Conservation (phyloP, 1,140 invertebrate species). For the Psilanteris sp. region DNA sequence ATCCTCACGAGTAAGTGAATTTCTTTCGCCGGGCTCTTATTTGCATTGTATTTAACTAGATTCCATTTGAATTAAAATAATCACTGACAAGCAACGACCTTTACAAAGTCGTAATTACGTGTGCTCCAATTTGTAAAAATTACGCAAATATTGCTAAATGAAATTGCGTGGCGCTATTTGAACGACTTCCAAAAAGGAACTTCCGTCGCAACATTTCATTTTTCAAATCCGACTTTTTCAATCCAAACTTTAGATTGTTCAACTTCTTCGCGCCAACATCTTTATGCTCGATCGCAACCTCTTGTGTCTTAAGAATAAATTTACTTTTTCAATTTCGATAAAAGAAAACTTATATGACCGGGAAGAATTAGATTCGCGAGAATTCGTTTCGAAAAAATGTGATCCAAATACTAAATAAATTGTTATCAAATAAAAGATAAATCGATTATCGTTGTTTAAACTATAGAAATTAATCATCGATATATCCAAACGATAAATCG, state of each 20-base stretch:
- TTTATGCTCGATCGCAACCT: constrained; percentile 5
- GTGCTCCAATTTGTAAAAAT: not conserved
- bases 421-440: too few species aligned
- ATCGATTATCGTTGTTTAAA: too few species aligned
- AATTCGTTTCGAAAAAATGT: too few species aligned
- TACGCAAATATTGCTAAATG: not conserved
- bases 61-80: constrained; percentile 20
- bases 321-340: constrained; percentile 26
- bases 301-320: constrained; percentile 11
- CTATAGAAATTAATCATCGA: too few species aligned
- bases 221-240: constrained; percentile 11
- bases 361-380: constrained; percentile 8
- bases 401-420: too few species aligned
- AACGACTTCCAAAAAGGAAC: too few species aligned
- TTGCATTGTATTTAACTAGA: constrained; percentile 13
- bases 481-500: too few species aligned
- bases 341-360: constrained; percentile 15
- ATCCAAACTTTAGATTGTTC: constrained; percentile 17
- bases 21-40: constrained; percentile 6
- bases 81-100: not conserved
- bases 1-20: constrained; percentile 2
- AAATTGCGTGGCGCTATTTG: too few species aligned
- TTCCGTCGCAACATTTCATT: not conserved
- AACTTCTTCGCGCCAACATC: not conserved
- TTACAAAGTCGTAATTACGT: not conserved